Conservation (phyloP, 2,797 vertebrate genomes). For the Pitangus sulphuratus region DNA sequence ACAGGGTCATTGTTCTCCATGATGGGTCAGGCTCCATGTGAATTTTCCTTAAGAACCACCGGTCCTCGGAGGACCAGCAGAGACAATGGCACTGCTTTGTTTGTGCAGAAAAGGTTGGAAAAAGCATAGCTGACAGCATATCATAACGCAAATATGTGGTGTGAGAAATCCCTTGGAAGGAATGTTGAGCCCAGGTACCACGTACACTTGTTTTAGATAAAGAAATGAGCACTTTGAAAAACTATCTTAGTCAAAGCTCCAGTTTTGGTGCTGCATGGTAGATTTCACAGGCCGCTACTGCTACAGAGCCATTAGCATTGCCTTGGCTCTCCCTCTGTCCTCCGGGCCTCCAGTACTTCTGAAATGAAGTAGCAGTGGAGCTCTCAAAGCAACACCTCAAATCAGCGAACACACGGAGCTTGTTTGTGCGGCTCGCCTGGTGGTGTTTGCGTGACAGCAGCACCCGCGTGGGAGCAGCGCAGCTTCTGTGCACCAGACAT, state of each 20-base stretch:
- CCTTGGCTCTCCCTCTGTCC: not conserved
- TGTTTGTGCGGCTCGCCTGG: rapidly evolving
- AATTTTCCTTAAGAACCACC: not conserved
- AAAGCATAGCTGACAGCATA: not conserved
- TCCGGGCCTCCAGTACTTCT: not conserved
- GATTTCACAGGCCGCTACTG: not conserved
- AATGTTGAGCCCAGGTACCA: not conserved
- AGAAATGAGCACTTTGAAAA: not conserved
- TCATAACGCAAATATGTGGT: rapidly evolving
- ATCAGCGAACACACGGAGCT: rapidly evolving
- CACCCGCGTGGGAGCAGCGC: rapidly evolving
- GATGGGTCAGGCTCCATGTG: not conserved
- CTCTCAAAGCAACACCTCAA: not conserved
- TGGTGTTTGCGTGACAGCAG: not conserved
- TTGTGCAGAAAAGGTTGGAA: not conserved
- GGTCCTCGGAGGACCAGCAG: not conserved
- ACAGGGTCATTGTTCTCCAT: not conserved
- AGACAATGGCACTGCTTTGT: not conserved
- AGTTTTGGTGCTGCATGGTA: not conserved
- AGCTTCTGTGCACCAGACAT: not conserved
- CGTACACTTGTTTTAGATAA: rapidly evolving
- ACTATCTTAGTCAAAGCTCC: not conserved
- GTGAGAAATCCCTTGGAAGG: not conserved
- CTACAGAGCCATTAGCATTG: rapidly evolving
- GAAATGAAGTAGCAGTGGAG: not conserved